Evolutionary conservation across 2,888 invertebrate genomes (phyloP).

Genomic region (Erebia ligea): DNA sequence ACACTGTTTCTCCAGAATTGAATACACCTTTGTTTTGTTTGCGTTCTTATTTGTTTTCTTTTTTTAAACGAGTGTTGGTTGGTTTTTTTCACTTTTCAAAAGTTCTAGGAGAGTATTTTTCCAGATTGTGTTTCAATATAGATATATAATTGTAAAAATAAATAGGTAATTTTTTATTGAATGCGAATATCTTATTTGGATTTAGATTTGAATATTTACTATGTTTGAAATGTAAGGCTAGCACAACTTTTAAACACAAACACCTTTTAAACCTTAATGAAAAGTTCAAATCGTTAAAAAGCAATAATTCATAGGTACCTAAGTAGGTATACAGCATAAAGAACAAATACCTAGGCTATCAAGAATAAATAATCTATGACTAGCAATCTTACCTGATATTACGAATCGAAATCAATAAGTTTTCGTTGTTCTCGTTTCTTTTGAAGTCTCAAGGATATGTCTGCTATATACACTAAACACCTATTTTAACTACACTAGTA

Average conservation of each 20-base stretch:
- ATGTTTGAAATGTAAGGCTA: neutral
- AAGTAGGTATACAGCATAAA: neutral
- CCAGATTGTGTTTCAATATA: no score
- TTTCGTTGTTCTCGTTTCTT: conserved; percentile 37
- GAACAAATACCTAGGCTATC: neutral
- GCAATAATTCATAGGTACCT: neutral
- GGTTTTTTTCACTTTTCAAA: neutral
- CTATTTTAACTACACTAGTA: conserved; percentile 41
- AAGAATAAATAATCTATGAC: conserved; percentile 20
- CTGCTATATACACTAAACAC: conserved; percentile 60
- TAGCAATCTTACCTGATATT: conserved; percentile 38
- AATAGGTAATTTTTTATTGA: neutral
- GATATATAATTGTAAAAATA: neutral
- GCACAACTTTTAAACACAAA: neutral
- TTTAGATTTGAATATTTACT: no score
- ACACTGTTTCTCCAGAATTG: neutral
- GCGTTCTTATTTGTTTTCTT: neutral
- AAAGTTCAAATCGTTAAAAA: conserved; percentile 16
- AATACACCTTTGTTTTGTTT: neutral
- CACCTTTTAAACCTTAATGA: neutral
- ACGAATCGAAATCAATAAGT: conserved; percentile 33
- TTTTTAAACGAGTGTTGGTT: neutral
- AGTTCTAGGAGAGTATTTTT: no score
- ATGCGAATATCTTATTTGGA: neutral
- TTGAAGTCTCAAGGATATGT: conserved; percentile 36